Base-by-base conservation (phyloP, 2,797 vertebrate genomes). In the Anabacerthia variegaticeps region DNA sequence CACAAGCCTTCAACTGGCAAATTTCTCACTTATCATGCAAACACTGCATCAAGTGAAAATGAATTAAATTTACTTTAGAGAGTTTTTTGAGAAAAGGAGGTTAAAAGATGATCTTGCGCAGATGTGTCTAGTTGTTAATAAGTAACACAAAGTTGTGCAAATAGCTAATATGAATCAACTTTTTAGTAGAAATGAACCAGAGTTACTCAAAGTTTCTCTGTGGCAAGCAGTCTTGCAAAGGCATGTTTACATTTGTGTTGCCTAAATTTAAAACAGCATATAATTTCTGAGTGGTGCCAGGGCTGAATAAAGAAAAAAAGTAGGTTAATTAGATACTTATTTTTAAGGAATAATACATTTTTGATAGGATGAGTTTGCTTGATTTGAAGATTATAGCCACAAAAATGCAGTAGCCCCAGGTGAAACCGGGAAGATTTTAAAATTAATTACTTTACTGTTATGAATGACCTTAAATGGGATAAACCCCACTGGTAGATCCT, bases 361-460 rank as follows among this genome's bases (percentile, higher is more conserved):
- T 28, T 74, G 22, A 77, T 74, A 65, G 61, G 18, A 34, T 13
- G 12, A 5, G 8, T 66, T 85, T 91, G 17, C 39, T 91, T 68
- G 56, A 71, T 85, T 93, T 85, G 61, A 61, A 85, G 44, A 39
- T 59, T 85, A 49, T 59, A 85, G 24, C 44, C 85, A 71, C 48
- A 93, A 85, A 94, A 95, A 75, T 68, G 54, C 52, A 67, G 61
- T 49, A 85, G 68, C 27, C 44, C 27, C 81, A 17, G 23, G 44
- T 95, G 54, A 94, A 95, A 83, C 61, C 24, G 84, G 51, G 32
- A 93, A 93, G 20, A 83, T 91, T 91, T 77, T 37, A 63, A 88
- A 92, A 74, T 84, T 61, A 72, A 77, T 88, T 77, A 41, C 28
- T 91, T 89, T 67, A 63, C 34, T 74, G 11, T 21, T 43, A 9